Base-by-base conservation (phyloP, 2,113 vertebrate genomes). In the Dromaius novaehollandiae region DNA sequence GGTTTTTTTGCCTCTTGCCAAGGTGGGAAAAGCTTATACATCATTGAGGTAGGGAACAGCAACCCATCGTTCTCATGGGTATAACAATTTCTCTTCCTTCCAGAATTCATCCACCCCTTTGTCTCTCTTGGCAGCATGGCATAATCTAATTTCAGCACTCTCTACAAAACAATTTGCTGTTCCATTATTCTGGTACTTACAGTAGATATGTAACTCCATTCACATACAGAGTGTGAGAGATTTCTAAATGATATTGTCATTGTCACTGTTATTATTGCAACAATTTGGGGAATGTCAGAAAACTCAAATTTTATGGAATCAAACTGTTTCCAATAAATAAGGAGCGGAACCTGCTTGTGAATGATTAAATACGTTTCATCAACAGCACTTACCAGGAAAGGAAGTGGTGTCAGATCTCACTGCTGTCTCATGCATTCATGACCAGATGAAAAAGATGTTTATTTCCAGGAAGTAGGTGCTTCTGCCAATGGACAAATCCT, bases 171-270 rank as follows among this genome's bases (percentile, higher is more conserved):
- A 93, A 88, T 89, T 97, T 97, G 61, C 77, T 65, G 25, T 91
- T 76, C 85, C 66, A 92, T 96, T 98, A 95, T 93, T 95, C 86
- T 89, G 89, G 94, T 97, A 94, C 93, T 97, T 95, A 96, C 65
- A 96, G 53, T 42, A 75, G 83, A 90, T 94, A 84, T 28, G 73
- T 90, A 81, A 69, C 78, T 97, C 80, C 76, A 89, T 96, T 96
- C 68, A 86, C 32, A 14, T 50, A 55, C 42, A 34, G 60, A 17
- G 20, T 88, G 65, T 75, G 40, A 89, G 60, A 94, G 89, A 96
- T 98, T 97, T 93, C 91, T 96, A 97, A 98, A 97, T 90, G 86
- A 96, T 96, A 94, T 87, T 95, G 87, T 95, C 96, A 89, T 94
- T 93, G 78, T 92, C 93, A 87, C 69, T 80, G 82, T 93, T 98